A percentile compares a stretch with the other conserved stretches of the same genome.
These are phyloP conservation scores for Cheilinus undulatus DNA, from an alignment of 2,113 vertebrate species.

Conservation along the genomic window DNA sequence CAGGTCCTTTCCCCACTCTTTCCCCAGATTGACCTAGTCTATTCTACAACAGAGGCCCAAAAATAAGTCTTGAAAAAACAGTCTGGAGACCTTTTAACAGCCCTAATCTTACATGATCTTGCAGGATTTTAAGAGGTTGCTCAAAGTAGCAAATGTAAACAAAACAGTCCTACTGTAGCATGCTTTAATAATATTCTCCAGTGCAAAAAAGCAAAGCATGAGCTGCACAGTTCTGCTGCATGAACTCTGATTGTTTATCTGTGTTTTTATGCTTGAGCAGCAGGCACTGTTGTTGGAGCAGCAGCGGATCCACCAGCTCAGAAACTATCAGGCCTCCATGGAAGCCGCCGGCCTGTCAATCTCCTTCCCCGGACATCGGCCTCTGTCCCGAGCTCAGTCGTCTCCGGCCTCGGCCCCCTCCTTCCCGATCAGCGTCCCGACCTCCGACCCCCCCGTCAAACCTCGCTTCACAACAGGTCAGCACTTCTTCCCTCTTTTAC, in stretches of 20 bases:
- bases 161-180: too few relatives aligned
- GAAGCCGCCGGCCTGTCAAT: conserved; percentile 91
- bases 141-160: too few relatives aligned
- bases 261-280: conserved; percentile 73
- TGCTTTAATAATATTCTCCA: too few relatives aligned
- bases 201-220: too few relatives aligned
- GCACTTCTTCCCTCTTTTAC: neutral
- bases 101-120: too few relatives aligned
- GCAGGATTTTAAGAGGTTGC: too few relatives aligned
- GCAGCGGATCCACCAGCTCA: conserved; percentile 96
- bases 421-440: conserved; percentile 90
- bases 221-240: too few relatives aligned
- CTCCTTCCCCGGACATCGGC: conserved; percentile 89
- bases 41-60: too few relatives aligned
- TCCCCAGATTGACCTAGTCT: too few relatives aligned
- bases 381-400: conserved; percentile 95
- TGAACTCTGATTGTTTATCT: neutral
- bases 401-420: conserved; percentile 89
- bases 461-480: conserved; percentile 96
- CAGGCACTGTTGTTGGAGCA: conserved; percentile 96
- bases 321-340: conserved; percentile 95
- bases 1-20: too few relatives aligned
- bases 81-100: too few relatives aligned
- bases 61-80: too few relatives aligned
- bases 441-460: conserved; percentile 88